Percentiles rank a stretch among this genome's conserved stretches.
These are phyloP conservation scores for Sphaerophoria rueppellii DNA, from an alignment of 2,888 invertebrate species.

Conservation along the genomic window DNA sequence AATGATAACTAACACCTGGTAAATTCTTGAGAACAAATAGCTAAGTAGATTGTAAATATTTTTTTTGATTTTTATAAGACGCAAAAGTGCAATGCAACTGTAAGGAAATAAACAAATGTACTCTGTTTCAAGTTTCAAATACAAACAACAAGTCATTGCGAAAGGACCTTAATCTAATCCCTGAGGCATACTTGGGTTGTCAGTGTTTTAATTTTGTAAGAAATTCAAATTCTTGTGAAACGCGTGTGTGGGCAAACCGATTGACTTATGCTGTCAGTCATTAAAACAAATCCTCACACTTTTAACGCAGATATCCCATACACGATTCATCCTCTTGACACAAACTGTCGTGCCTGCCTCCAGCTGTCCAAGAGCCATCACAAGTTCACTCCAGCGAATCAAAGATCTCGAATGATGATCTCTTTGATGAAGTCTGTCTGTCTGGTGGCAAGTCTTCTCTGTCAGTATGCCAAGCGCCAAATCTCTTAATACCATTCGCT, in stretches of 20 bases:
- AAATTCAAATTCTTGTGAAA: slow-evolving; percentile 17
- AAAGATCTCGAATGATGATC: slow-evolving; percentile 27
- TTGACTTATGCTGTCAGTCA: slow-evolving; percentile 50
- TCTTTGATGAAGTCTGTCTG: slow-evolving; percentile 45
- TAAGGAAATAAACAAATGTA: too few species aligned
- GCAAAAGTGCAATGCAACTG: too few species aligned
- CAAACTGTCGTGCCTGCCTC: not conserved
- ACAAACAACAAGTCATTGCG: too few species aligned
- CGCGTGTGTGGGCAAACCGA: slow-evolving; percentile 48
- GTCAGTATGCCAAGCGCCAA: slow-evolving; percentile 62
- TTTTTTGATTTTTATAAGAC: too few species aligned
- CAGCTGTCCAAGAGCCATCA: not conserved
- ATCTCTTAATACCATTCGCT: slow-evolving; percentile 64
- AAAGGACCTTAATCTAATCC: too few species aligned
- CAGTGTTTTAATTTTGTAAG: too few species aligned
- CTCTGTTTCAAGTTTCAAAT: too few species aligned
- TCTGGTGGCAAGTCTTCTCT: slow-evolving; percentile 38
- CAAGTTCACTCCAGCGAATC: slow-evolving; percentile 13
- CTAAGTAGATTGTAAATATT: too few species aligned
- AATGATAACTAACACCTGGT: not conserved
- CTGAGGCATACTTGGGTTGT: too few species aligned
- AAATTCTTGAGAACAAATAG: too few species aligned
- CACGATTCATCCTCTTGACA: not conserved
- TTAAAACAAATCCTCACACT: slow-evolving; percentile 38
- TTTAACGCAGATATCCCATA: not conserved